Evolutionary conservation across 1,140 invertebrate genomes (phyloP).

Genomic region (Cherax destructor): DNA sequence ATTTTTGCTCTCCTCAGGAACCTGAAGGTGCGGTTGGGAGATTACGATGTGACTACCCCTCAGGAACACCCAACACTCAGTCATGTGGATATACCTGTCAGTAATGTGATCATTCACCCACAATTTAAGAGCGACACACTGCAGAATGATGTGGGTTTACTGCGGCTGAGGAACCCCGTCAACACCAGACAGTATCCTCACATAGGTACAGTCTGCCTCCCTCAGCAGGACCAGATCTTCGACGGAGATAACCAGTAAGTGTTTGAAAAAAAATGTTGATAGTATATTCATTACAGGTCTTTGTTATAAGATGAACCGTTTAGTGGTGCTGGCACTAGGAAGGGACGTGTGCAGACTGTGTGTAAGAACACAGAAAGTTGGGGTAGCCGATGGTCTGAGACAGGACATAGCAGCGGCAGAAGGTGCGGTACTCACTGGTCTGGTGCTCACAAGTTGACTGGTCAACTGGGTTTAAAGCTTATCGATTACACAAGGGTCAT

Average conservation of each 20-base stretch:
- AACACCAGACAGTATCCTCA: conserved; percentile 80
- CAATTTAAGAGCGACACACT: conserved; percentile 82
- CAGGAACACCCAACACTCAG: conserved; percentile 79
- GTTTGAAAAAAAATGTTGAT: no score
- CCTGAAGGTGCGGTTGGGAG: conserved; percentile 81
- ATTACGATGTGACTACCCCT: conserved; percentile 80
- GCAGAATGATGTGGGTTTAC: conserved; percentile 83
- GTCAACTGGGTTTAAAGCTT: no score
- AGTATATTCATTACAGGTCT: no score
- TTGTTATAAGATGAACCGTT: no score
- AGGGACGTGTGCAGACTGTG: no score
- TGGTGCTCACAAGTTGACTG: no score
- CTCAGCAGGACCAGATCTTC: conserved; percentile 78
- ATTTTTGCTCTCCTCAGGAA: not conserved
- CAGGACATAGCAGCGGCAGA: no score
- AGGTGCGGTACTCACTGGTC: no score
- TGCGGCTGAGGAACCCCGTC: conserved; percentile 79
- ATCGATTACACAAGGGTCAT: no score
- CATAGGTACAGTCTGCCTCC: conserved; percentile 83
- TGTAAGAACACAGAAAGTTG: no score
- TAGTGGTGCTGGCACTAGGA: no score
- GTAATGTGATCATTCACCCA: conserved; percentile 81
- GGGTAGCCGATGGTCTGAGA: no score
- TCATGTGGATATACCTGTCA: conserved; percentile 79
- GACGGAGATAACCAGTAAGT: conserved; percentile 72